phyloP scores from a whole-genome alignment of 2,888 invertebrate genomes.

The Catonia carolina region DNA sequence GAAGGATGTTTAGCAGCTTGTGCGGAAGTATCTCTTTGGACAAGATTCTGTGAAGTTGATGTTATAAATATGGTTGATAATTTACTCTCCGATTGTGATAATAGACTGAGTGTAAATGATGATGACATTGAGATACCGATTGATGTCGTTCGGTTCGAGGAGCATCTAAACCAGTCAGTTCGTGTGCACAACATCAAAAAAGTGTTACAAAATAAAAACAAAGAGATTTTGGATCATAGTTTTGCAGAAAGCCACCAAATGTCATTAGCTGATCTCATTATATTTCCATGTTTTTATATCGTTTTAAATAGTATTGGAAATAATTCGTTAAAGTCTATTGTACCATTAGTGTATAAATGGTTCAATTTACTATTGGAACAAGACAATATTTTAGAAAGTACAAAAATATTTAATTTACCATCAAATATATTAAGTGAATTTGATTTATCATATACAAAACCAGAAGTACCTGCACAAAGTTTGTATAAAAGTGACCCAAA shows the following conservation, averaged over 20 bases:
- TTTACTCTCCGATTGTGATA: conserved; percentile 26
- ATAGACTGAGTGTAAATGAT: conserved; percentile 21
- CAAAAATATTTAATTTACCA: not conserved
- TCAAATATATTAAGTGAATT: not conserved
- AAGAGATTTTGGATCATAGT: conserved; percentile 52
- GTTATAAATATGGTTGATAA: conserved; percentile 43
- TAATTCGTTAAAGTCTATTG: conserved; percentile 40
- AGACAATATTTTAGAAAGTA: conserved; percentile 12
- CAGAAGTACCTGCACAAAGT: conserved; percentile 53
- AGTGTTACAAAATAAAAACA: conserved; percentile 45
- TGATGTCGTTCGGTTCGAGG: conserved; percentile 72
- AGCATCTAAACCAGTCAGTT: conserved; percentile 75
- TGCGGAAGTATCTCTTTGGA: conserved; percentile 82
- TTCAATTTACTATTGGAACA: conserved; percentile 39
- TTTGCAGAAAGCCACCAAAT: conserved; percentile 79
- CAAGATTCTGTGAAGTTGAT: conserved; percentile 76
- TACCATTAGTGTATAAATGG: conserved; percentile 62
- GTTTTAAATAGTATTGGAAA: conserved; percentile 48
- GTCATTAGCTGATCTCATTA: conserved; percentile 75
- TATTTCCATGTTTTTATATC: conserved; percentile 63
- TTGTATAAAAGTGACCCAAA: conserved; percentile 73
- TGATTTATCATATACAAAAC: conserved; percentile 35
- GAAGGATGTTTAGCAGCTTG: conserved; percentile 73
- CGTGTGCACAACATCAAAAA: conserved; percentile 65
- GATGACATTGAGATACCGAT: conserved; percentile 50